Percentiles rank a stretch among this genome's conserved stretches.
Conservation (phyloP, 2,113 vertebrate genomes). For the Myiozetetes cayanensis region DNA sequence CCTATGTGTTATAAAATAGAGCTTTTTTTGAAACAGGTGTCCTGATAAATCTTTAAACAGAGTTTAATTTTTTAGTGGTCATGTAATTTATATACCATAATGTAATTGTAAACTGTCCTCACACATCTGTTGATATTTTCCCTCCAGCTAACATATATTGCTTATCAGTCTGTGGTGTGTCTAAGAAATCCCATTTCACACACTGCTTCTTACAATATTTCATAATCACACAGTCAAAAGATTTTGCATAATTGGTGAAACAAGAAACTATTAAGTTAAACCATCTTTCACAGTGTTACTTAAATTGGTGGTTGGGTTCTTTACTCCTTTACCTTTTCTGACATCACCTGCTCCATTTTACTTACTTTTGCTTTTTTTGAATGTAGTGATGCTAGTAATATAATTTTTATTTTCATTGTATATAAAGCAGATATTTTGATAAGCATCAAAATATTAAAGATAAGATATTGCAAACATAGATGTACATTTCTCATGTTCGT, state of each 20-base stretch:
- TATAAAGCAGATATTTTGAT: not conserved
- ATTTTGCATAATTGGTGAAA: not conserved
- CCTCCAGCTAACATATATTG: not conserved
- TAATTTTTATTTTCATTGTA: not conserved
- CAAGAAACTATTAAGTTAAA: not conserved
- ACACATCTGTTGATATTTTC: not conserved
- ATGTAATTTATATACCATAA: not conserved
- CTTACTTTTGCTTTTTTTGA: not conserved
- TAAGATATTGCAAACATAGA: not conserved
- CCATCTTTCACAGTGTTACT: not conserved
- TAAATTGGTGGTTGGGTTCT: not conserved
- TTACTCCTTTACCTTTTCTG: not conserved
- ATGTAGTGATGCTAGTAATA: not conserved
- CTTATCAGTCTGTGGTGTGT: not conserved
- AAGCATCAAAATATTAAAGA: not conserved
- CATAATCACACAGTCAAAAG: not conserved
- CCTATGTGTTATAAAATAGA: not conserved
- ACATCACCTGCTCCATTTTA: not conserved
- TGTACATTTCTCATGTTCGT: not conserved
- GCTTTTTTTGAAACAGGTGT: not conserved
- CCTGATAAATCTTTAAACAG: not conserved
- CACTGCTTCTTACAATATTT: slow-evolving; percentile 9
- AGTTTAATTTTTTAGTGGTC: not conserved
- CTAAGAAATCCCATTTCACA: slow-evolving; percentile 15
- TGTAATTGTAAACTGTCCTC: not conserved